Base-by-base conservation (phyloP, 2,797 vertebrate genomes). In the Knipowitschia caucasica region DNA sequence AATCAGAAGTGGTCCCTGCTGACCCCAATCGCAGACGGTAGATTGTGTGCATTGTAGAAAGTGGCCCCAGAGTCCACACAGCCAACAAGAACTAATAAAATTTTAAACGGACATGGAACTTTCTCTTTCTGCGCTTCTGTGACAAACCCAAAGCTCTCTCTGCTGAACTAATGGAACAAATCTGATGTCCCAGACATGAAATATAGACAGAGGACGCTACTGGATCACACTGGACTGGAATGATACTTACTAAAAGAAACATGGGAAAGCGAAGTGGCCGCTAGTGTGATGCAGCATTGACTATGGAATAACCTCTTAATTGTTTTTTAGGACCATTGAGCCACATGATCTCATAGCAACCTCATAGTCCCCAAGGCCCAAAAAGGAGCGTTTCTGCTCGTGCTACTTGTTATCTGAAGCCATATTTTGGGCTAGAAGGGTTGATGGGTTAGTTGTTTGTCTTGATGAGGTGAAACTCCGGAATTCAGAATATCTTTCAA, bases 51-150 rank as follows among this genome's bases (percentile, higher is more conserved):
- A 69, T 69, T 64, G 73, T 72, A 77, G 49, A 64, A 30, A 58
- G 58, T 59, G 62, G 80, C 67, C 55, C 59, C 49, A 73, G 67
- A 75, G 73, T 74, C 71, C 81, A 85, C 78, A 73, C 42, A 50
- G 66, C 59, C 64, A 31, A 20, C 18, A 40, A 77, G 71, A 55
- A 44, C 71, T 69, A 57, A 86, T 74, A 80, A 87, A 84, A 85
- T 89, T 89, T 89, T 87, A 80, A 75, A 75, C 73, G 78, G 74
- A 84, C 76, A 82, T 80, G 67, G 78, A 65, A 75, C 62, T 77
- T 64, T 73, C 83, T 77, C 84, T 67, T 66, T 74, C 82, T 71
- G 68, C 67, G 56, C 38, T 14, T 35, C 52, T 78, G 50, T 59
- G 36, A 71, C 53, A 55, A 49, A 74, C 59, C 53, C 45, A 43